Evolutionary conservation across 2,888 invertebrate genomes (phyloP), one percentile per base, ranked within the genome.

Genomic region (Plebejus anna): DNA sequence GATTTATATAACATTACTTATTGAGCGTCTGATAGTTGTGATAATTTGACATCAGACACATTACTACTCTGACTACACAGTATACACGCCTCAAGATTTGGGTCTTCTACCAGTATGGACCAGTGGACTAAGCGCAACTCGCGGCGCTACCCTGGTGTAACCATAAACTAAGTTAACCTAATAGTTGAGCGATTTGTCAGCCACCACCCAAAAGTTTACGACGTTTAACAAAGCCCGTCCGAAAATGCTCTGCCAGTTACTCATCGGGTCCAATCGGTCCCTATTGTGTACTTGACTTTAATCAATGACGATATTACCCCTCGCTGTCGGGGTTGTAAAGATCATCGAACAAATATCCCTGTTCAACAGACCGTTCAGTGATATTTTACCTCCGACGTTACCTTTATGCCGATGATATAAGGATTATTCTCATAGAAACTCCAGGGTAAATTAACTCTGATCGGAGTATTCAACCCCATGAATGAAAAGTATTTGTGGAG

Each of bases 251-350:
- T 32, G 22, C 11, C 28, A 32, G 66, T 32, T 47, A 36, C 4
- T 11, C 32, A 36, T 16, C 32, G 32, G 16, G 32, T 32, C 6
- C 4, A 66, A 66, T 66, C 32, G 66, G 32, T 66, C 66, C 66
- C 66, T 66, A 66, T 36, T 36, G 66, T 66, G 32, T 66, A 66
- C 66, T 66, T 66, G 32, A 66, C 66, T 36, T 66, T 66, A 66
- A 61, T 66, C 66, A 66, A 66, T 66, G 28, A 5, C 32, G 4
- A 66, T 32, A 36, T 36, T 32, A 66, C 1, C 32, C 66, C 32
- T 66, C 32, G 32, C 13, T 13, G 32, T 32, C 5, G 66, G 32
- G 66, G 66, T 66, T 36, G 66, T 66, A 13, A 66, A 66, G 66
- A 66, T 66, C 13, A 66, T 32, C 32, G 13, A 66, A 66, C 66